phyloP scores from a whole-genome alignment of 2,888 invertebrate species.

The Dendrolimus houi region DNA sequence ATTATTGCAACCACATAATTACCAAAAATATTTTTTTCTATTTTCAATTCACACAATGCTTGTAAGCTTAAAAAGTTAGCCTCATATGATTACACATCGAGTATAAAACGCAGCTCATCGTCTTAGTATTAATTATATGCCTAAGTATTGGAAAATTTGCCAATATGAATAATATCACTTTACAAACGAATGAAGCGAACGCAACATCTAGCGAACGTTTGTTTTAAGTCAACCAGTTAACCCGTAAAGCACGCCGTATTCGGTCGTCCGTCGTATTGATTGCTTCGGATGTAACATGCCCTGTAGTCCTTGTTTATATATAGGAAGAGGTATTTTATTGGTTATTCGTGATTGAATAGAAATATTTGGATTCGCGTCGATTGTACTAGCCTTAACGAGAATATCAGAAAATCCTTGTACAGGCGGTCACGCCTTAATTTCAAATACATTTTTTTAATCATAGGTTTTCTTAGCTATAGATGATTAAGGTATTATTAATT shows the following conservation, averaged over 20 bases:
- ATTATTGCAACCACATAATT: no score
- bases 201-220: not conserved
- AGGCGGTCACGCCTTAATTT: not conserved
- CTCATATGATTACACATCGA: no score
- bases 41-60: no score
- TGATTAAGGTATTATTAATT: no score
- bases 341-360: constrained; percentile 47
- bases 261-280: constrained; percentile 23
- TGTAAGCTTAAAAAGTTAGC: no score
- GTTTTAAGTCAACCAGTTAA: constrained; percentile 5
- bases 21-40: no score
- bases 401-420: constrained; percentile 16
- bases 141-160: no score
- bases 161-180: no score
- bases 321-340: constrained; percentile 50
- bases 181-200: no score
- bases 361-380: constrained; percentile 37
- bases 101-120: no score
- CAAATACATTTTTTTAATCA: not conserved
- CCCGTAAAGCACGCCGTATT: constrained; percentile 5
- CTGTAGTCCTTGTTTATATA: constrained; percentile 47
- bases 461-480: not conserved
- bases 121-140: no score
- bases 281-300: constrained; percentile 28
- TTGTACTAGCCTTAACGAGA: constrained; percentile 26